Base-by-base conservation (phyloP, 1,140 invertebrate genomes). In the Temnothorax curvispinosus region DNA sequence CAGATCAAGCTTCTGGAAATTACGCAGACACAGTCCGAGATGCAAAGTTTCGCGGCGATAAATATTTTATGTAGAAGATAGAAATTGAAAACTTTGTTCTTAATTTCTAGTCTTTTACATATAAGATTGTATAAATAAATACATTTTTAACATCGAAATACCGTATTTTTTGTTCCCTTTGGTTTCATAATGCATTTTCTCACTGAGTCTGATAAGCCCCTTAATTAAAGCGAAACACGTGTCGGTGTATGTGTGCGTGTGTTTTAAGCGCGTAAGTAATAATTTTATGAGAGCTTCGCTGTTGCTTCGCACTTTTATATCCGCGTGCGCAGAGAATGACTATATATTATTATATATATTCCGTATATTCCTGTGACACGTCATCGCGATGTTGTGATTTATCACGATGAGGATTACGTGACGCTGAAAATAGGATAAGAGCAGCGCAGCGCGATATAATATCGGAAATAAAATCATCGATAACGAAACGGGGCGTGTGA, bases 401-500 rank as follows among this genome's bases (percentile, higher is more conserved):
- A 75, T 75, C 35, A 27, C 1, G 27, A 56, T 0, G 72, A 75
- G 50, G 35, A 32, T 9, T 47, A 27, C 4, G 47, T 32, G 71
- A 74, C 13, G 35, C 13, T 65, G 18, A 54, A 54, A 58, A 56
- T 76, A 58, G n/a, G n/a, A 58, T 35, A 75, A 75, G 18, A 41
- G 64, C 35, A 41, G 64, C 35, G 7, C 54, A 41, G 13, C 32
- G 32, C 52, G 52, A 76, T 56, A n/a, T 18, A 71, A 56, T 56
- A n/a, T 75, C n/a, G 52, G 52, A 41, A 76, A 41, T 58, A 58
- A 58, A 65, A 9, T 75, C 13, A 76, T 58, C 52, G n/a, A 54
- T 54, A 52, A 75, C 9, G 6, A 38, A 41, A 76, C 35, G 11
- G n/a, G n/a, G 8, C 8, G 21, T 32, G 21, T 41, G 74, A 76